These are phyloP conservation scores for Phlogophora meticulosa DNA, from an alignment of 2,888 invertebrate genomes.

Conservation along the genomic window DNA sequence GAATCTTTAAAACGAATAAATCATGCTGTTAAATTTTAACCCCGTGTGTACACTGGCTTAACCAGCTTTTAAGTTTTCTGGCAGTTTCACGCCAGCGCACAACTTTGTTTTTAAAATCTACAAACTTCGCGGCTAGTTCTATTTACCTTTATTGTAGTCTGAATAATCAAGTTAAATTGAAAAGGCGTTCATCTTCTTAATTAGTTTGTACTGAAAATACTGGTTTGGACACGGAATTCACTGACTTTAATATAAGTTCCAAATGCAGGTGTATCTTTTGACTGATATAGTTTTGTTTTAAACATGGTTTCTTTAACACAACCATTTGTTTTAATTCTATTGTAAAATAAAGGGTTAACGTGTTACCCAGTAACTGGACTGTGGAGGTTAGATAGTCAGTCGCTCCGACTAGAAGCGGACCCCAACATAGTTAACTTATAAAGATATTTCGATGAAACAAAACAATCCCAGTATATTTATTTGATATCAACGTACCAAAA, in stretches of 20 bases:
- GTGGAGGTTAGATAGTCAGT: too few relatives aligned
- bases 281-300: too few relatives aligned
- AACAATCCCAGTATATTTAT: constrained; percentile 17
- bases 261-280: neutral
- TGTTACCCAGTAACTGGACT: too few relatives aligned
- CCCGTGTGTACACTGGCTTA: constrained; percentile 68
- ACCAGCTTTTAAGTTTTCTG: constrained; percentile 78
- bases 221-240: neutral
- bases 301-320: too few relatives aligned
- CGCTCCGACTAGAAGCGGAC: too few relatives aligned
- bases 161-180: constrained; percentile 60
- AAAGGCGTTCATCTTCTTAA: constrained; percentile 37
- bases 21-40: constrained; percentile 26
- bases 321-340: too few relatives aligned
- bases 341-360: too few relatives aligned
- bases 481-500: constrained; percentile 24
- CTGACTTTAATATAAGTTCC: too few relatives aligned
- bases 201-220: constrained; percentile 33
- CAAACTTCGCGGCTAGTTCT: constrained; percentile 72
- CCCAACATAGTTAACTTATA: too few relatives aligned
- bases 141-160: constrained; percentile 67
- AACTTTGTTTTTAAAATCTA: constrained; percentile 81
- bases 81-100: constrained; percentile 75
- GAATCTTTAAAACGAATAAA: neutral
- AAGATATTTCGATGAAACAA: neutral